phyloP scores from a whole-genome alignment of 2,113 vertebrate species.

The Pseudorectes ferrugineus region DNA sequence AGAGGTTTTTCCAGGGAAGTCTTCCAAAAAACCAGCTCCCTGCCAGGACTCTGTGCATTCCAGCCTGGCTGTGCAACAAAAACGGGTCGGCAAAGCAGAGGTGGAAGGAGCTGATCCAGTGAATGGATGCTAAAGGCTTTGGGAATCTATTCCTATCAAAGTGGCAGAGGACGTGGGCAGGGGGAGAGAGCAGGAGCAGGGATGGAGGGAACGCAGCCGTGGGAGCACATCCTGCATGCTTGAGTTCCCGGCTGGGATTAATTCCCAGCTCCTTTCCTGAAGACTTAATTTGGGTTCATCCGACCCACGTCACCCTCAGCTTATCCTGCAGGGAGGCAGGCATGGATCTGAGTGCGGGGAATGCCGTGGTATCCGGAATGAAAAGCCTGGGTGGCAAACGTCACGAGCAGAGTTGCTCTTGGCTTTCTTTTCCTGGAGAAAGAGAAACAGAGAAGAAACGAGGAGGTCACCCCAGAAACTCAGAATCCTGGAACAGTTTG shows the following conservation, averaged over 20 bases:
- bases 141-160: not conserved
- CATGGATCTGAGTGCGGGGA: not conserved
- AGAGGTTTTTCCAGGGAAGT: not conserved
- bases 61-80: not conserved
- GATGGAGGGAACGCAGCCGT: not conserved
- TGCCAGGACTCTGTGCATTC: not conserved
- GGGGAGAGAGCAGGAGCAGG: not conserved
- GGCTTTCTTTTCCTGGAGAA: not conserved
- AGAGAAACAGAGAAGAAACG: not conserved
- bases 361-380: not conserved
- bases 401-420: not conserved
- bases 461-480: not conserved
- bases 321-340: not conserved
- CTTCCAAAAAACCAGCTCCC: not conserved
- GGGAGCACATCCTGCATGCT: not conserved
- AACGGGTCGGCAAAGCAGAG: not conserved
- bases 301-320: not conserved
- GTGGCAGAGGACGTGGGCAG: not conserved
- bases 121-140: not conserved
- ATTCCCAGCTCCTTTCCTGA: not conserved
- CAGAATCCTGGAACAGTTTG: not conserved
- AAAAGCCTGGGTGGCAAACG: not conserved
- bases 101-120: not conserved
- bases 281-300: constrained; percentile 28
- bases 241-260: not conserved